Evolutionary conservation across 2,797 vertebrate genomes (phyloP), one percentile per base, ranked within the genome.

Genomic region (Mus minutoides): DNA sequence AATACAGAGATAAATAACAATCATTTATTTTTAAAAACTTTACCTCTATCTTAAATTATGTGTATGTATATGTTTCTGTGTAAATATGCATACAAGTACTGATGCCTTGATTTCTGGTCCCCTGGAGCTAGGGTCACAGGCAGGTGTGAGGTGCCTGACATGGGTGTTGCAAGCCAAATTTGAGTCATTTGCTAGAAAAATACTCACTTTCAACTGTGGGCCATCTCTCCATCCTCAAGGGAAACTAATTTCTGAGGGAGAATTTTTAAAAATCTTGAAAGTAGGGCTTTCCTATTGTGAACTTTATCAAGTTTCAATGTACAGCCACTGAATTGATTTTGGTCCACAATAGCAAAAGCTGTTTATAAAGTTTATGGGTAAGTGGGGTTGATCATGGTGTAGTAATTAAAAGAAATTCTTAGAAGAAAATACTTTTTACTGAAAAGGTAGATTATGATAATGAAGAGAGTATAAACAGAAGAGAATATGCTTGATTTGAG

Each of bases 201-300:
- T 82, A 11, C 6, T 56, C 34, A 56, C 52, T 22, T 5, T 80
- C 52, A 26, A 40, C 24, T 40, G 24, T 60, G 56, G 4, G 8
- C 17, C 80, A 83, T 29, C 24, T 83, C 14, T 62, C 7, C 37
- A 83, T 26, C 22, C 37, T 43, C 49, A 19, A 76, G 37, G 34
- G 46, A 77, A 46, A 56, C 40, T 86, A 40, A 80, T 89, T 80
- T 94, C 64, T 69, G 24, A 92, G 17, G 7, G 12, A 24, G 49
- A 58, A 85, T 93, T 64, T 95, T 95, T 60, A 75, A 71, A 31
- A 91, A 90, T 80, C 49, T 12, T 34, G 29, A 14, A 29, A 49
- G 89, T 67, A 54, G 40, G 29, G 78, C 64, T 43, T 94, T 90
- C 80, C 3, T 90, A 34, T 34, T n/a, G 9, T 52, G 46, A 78